Conservation (phyloP, 1,140 invertebrate species). For the Arctopsyche grandis region DNA sequence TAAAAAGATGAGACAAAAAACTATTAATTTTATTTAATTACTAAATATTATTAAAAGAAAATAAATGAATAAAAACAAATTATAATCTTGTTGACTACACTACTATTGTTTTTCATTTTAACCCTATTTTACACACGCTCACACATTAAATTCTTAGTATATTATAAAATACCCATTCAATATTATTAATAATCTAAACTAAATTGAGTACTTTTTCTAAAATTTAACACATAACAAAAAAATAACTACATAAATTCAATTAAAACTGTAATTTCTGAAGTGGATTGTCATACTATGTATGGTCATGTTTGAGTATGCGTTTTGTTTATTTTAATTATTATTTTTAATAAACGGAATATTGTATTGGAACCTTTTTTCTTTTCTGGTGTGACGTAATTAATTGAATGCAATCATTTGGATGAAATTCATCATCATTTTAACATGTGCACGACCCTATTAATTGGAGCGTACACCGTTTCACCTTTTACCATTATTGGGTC, state of each 20-base stretch:
- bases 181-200: too few relatives aligned
- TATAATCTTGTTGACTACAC: constrained; percentile 56
- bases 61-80: constrained; percentile 56
- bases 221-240: too few relatives aligned
- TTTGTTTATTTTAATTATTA: too few relatives aligned
- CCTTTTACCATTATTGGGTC: constrained; percentile 25
- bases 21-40: constrained; percentile 56
- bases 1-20: constrained; percentile 53
- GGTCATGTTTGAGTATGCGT: too few relatives aligned
- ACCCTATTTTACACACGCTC: not conserved
- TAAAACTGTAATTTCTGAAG: too few relatives aligned
- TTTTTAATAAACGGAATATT: too few relatives aligned
- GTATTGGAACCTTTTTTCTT: too few relatives aligned
- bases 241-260: too few relatives aligned
- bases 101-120: constrained; percentile 52
- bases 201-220: too few relatives aligned
- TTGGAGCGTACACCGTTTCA: constrained; percentile 18
- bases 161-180: not conserved
- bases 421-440: not conserved
- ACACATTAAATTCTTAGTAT: not conserved
- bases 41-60: constrained; percentile 55
- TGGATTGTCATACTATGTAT: too few relatives aligned
- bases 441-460: constrained; percentile 14
- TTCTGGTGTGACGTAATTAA: too few relatives aligned
- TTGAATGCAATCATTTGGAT: not conserved